Conservation (phyloP, 2,888 invertebrate species). For the Apodemia mormo region DNA sequence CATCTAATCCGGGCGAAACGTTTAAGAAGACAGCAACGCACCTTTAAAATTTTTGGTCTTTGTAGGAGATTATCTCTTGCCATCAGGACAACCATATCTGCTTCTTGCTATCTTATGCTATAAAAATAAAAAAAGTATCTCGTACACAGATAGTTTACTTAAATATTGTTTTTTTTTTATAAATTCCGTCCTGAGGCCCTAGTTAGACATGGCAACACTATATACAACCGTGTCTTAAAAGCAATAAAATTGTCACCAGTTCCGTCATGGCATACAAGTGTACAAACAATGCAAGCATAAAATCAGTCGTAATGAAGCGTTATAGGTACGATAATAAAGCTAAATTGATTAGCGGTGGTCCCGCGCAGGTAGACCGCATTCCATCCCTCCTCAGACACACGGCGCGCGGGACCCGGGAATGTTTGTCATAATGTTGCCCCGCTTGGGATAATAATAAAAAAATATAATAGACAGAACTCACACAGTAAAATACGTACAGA, state of each 20-base stretch:
- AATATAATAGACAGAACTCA: slow-evolving; percentile 25
- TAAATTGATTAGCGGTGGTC: slow-evolving; percentile 80
- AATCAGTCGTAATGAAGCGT: slow-evolving; percentile 68
- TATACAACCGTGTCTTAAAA: not conserved
- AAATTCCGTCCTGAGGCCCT: not conserved
- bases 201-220: not conserved
- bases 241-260: slow-evolving; percentile 13
- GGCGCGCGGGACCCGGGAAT: slow-evolving; percentile 46
- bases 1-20: too few species aligned
- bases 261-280: not conserved
- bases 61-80: too few species aligned
- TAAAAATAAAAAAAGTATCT: too few species aligned
- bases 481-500: too few species aligned
- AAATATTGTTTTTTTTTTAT: not conserved
- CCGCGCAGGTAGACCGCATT: slow-evolving; percentile 78
- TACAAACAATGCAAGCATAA: slow-evolving; percentile 66
- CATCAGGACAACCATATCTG: too few species aligned
- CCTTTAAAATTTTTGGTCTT: too few species aligned
- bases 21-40: too few species aligned
- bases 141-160: too few species aligned
- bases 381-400: slow-evolving; percentile 45
- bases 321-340: slow-evolving; percentile 77
- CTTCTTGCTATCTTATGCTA: too few species aligned
- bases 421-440: slow-evolving; percentile 65
- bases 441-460: slow-evolving; percentile 55